phyloP scores from a whole-genome alignment of 2,797 vertebrate genomes.

The Eptatretus atami region DNA sequence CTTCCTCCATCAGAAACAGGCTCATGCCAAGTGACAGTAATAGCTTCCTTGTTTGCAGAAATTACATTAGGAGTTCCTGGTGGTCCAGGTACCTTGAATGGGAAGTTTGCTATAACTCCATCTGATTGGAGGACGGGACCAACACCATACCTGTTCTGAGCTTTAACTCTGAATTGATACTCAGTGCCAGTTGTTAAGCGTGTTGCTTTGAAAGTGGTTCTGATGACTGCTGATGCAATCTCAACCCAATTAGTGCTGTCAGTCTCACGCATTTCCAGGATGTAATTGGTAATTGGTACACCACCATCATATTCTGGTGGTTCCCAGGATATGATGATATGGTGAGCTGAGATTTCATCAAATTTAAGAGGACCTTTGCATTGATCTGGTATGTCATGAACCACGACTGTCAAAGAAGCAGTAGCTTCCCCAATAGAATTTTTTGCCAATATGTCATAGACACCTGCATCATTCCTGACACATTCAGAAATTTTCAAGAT shows the following conservation, averaged over 20 bases:
- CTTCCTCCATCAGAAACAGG: constrained; percentile 79
- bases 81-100: constrained; percentile 81
- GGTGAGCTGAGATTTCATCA: constrained; percentile 60
- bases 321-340: constrained; percentile 57
- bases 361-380: constrained; percentile 74
- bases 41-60: constrained; percentile 59
- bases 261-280: constrained; percentile 67
- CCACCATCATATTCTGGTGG: constrained; percentile 76
- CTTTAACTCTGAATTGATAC: constrained; percentile 84
- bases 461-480: constrained; percentile 39
- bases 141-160: constrained; percentile 73
- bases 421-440: constrained; percentile 69
- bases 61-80: constrained; percentile 68
- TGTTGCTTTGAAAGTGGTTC: constrained; percentile 65
- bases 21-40: constrained; percentile 86
- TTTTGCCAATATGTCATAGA: constrained; percentile 49
- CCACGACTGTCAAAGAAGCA: constrained; percentile 45
- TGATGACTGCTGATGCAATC: constrained; percentile 47
- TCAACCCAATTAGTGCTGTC: constrained; percentile 59
- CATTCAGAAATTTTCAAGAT: constrained; percentile 58
- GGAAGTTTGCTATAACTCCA: constrained; percentile 50
- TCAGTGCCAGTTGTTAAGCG: constrained; percentile 53
- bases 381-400: constrained; percentile 80
- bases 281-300: constrained; percentile 73
- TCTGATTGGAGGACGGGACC: constrained; percentile 57